Evolutionary conservation across 2,113 vertebrate species (phyloP).

Genomic region (Tonatia bakeri): DNA sequence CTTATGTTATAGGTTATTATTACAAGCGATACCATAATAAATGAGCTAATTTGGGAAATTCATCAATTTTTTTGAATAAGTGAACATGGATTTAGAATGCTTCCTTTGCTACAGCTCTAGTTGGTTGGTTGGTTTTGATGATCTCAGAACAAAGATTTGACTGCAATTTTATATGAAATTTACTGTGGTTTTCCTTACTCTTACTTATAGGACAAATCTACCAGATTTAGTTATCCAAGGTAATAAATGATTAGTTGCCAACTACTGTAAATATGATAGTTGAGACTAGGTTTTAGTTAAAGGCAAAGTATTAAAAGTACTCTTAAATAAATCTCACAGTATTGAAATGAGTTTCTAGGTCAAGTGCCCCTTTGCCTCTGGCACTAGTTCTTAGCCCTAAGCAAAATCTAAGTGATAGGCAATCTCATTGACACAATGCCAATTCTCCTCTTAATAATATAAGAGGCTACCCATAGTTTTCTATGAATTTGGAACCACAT

Average conservation of each 20-base stretch:
- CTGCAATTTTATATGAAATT: not conserved
- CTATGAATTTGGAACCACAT: not conserved
- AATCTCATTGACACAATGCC: not conserved
- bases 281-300: not conserved
- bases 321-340: not conserved
- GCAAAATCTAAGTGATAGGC: not conserved
- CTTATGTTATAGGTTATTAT: not conserved
- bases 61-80: not conserved
- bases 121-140: not conserved
- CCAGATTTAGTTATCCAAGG: not conserved
- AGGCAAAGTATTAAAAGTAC: not conserved
- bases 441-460: not conserved
- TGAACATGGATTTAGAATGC: not conserved
- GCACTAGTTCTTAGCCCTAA: not conserved
- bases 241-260: not conserved
- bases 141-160: not conserved
- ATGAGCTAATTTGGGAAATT: not conserved
- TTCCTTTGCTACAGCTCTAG: not conserved
- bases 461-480: not conserved
- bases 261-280: not conserved
- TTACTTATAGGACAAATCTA: not conserved
- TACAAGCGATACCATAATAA: not conserved
- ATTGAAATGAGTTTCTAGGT: not conserved
- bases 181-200: not conserved
- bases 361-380: not conserved